phyloP scores from a whole-genome alignment of 1,140 invertebrate species.

The Anastatus disparis region DNA sequence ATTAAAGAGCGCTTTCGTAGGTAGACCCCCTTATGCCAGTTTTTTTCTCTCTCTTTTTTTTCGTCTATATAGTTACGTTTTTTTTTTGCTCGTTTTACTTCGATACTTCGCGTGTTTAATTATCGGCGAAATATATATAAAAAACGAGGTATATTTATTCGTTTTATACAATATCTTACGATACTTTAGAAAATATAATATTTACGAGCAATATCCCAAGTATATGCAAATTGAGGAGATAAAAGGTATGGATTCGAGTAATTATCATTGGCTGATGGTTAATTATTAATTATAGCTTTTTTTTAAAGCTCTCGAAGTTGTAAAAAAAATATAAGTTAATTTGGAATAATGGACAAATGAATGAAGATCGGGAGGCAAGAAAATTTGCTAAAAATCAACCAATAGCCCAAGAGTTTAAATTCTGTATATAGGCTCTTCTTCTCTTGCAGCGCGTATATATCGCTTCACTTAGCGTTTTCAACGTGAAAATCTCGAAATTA shows the following conservation, averaged over 20 bases:
- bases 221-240: neutral
- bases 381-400: constrained; percentile 3
- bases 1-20: constrained; percentile 31
- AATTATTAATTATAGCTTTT: constrained; percentile 32
- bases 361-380: constrained; percentile 1
- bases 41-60: too few relatives aligned
- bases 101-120: constrained; percentile 33
- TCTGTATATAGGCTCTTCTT: too few relatives aligned
- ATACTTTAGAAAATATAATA: neutral
- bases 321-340: constrained; percentile 14
- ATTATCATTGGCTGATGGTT: neutral
- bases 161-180: neutral
- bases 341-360: too few relatives aligned
- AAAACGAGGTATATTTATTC: too few relatives aligned
- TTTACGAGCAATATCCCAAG: neutral
- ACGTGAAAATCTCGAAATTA: constrained; percentile 55
- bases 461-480: too few relatives aligned
- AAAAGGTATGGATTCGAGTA: too few relatives aligned
- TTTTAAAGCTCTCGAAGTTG: constrained; percentile 9
- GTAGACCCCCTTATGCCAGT: constrained; percentile 34
- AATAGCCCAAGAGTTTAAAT: constrained; percentile 18
- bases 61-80: too few relatives aligned
- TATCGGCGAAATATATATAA: too few relatives aligned
- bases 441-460: too few relatives aligned
- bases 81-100: constrained; percentile 33